These are phyloP conservation scores for Machaerirhynchus nigripectus DNA, from an alignment of 2,113 vertebrate genomes.

Conservation along the genomic window DNA sequence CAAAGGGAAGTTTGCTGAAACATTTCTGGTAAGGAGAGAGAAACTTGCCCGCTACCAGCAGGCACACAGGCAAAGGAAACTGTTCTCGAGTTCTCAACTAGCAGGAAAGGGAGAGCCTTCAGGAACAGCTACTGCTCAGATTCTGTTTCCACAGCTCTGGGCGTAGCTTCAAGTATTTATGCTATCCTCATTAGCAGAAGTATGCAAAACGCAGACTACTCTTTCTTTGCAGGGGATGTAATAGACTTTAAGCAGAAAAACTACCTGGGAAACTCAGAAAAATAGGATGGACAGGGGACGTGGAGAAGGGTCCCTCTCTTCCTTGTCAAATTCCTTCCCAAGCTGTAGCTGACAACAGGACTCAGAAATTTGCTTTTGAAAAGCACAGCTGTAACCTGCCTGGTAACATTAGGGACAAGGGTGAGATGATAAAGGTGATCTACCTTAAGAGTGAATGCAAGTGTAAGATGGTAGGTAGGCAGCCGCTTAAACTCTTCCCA, in stretches of 20 bases:
- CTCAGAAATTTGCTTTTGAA: background rate
- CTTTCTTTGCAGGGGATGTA: background rate
- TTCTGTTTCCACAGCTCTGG: background rate
- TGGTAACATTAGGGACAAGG: background rate
- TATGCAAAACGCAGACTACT: background rate
- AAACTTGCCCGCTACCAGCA: background rate
- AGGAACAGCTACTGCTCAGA: background rate
- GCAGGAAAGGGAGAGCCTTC: background rate
- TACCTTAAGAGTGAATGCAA: background rate
- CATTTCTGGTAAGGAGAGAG: background rate
- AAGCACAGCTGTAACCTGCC: background rate
- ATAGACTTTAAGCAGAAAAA: background rate
- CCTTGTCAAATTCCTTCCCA: background rate
- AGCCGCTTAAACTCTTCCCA: background rate
- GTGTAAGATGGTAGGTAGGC: accelerated
- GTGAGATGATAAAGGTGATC: background rate
- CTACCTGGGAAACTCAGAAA: background rate
- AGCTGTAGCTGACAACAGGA: background rate
- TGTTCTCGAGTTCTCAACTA: background rate
- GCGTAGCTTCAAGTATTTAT: background rate
- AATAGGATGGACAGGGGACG: background rate
- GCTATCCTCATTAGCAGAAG: background rate
- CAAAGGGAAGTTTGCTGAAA: background rate
- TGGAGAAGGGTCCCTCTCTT: background rate
- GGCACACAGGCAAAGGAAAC: background rate